Base-by-base conservation (phyloP, 2,797 vertebrate species). In the Zalophus californianus region DNA sequence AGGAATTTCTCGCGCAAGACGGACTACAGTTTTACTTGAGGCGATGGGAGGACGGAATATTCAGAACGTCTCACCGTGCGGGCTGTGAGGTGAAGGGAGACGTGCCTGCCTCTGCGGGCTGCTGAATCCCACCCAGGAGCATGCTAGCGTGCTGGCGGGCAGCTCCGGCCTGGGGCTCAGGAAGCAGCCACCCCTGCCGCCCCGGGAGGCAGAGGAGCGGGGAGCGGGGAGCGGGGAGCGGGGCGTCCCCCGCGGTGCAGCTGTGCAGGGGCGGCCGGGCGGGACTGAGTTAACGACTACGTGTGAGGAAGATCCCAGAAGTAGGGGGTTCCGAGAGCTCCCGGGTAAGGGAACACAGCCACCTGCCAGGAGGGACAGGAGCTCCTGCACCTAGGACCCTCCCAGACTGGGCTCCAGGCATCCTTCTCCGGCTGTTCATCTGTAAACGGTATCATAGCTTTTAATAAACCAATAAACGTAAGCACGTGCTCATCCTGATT, bases 131-230 rank as follows among this genome's bases (percentile, higher is more conserved):
- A 15, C 62, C 0, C 2, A 32, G 66, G 0, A 14, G 66, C 20
- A 14, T 8, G 66, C 44, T 16, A 27, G 15, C 72, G 5, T 0
- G 44, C 72, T 2, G 13, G 13, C 72, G 9, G 2, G 13, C 38
- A 0, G 35, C 21, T 2, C 23, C 1, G 8, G 38, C 68, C 35
- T 18, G 4, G 1, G 5, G n/a, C 66, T 21, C 8, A 0, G 2
- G 4, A 38, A 70, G 68, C 21, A 0, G 20, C 11, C 2, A 1
- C 72, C 29, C 41, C 72, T 44, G 72, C 72, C 72, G 16, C 32
- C 20, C 7, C 7, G 10, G 66, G 68, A 7, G 20, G 1, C 35
- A 7, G 32, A 1, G 6, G 8, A 2, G 62, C 15, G 5, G 1
- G 68, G 5, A 7, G 4, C 15, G 5, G 1, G 68, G 5, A 7